Percentiles rank a stretch among this genome's conserved stretches.
phyloP scores from a whole-genome alignment of 2,888 invertebrate genomes.

The Liodrosophila aerea region DNA sequence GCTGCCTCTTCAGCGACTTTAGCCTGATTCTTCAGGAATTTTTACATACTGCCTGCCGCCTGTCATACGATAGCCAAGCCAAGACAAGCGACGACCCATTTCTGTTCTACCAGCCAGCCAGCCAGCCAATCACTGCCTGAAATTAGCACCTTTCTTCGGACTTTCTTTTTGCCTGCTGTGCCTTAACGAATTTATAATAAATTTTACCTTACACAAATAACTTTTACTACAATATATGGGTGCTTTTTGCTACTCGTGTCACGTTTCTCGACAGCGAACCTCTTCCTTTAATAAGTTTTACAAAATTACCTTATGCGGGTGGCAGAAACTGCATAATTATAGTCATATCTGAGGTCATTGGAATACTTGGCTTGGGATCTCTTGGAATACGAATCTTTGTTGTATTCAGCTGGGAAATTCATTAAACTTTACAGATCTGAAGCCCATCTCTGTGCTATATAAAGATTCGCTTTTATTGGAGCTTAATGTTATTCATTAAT shows the following conservation, averaged over 20 bases:
- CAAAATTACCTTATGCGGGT: constrained; percentile 17
- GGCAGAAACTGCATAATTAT: too few species aligned
- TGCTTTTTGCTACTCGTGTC: constrained; percentile 34
- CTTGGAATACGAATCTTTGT: too few species aligned
- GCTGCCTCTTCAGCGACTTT: not conserved
- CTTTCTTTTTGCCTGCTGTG: constrained; percentile 64
- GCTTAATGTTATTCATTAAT: not conserved
- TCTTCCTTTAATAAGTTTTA: constrained; percentile 33
- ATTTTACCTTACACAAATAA: constrained; percentile 68
- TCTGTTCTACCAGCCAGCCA: constrained; percentile 18
- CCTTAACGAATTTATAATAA: constrained; percentile 72
- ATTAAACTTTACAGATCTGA: not conserved
- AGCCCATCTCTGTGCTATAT: not conserved
- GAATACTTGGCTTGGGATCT: too few species aligned
- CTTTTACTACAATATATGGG: constrained; percentile 56
- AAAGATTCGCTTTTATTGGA: not conserved
- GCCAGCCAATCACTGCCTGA: constrained; percentile 59
- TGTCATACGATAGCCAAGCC: constrained; percentile 28
- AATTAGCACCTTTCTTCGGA: constrained; percentile 74
- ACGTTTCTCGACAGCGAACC: constrained; percentile 25
- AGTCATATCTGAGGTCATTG: not conserved
- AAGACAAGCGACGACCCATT: constrained; percentile 59
- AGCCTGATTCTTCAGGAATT: constrained; percentile 40
- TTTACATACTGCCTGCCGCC: constrained; percentile 6
- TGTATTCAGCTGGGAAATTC: too few species aligned